Evolutionary conservation across 2,888 invertebrate genomes (phyloP).

Genomic region (Ypsolopha sequella): DNA sequence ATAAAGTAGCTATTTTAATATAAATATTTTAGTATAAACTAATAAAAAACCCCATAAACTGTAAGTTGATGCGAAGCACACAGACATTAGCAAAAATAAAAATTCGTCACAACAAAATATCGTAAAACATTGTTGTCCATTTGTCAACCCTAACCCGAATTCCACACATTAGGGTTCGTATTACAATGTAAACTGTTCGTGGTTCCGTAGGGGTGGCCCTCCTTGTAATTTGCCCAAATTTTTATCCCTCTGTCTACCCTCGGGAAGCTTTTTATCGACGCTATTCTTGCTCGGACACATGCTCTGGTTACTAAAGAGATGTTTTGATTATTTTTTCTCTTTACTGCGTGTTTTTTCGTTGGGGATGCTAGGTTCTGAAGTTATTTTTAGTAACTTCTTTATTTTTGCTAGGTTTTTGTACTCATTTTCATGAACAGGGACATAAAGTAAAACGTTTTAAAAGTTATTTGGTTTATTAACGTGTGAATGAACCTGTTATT

Average conservation of each 20-base stretch:
- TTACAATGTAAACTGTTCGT: constrained; percentile 59
- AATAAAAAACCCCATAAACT: too few species aligned
- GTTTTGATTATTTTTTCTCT: constrained; percentile 26
- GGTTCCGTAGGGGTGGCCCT: constrained; percentile 40
- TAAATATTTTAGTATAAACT: too few species aligned
- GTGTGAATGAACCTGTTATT: too few species aligned
- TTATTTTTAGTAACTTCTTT: constrained; percentile 5
- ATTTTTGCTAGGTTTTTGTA: not conserved
- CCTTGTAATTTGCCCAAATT: constrained; percentile 68
- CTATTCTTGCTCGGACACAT: constrained; percentile 29
- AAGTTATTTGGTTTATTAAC: too few species aligned
- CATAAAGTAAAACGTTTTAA: too few species aligned
- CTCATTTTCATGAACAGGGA: not conserved
- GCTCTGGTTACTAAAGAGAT: constrained; percentile 36
- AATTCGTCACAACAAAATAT: not conserved
- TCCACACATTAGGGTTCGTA: constrained; percentile 62
- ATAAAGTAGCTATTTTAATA: too few species aligned
- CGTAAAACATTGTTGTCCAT: not conserved
- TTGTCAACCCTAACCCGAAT: constrained; percentile 49
- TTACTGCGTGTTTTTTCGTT: constrained; percentile 8
- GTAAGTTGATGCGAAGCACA: not conserved
- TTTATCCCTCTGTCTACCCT: constrained; percentile 38
- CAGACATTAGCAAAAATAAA: not conserved
- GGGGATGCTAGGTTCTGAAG: constrained; percentile 8
- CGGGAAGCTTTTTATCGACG: constrained; percentile 35